These are phyloP conservation scores for Dascillus cervinus DNA, from an alignment of 2,888 invertebrate genomes.

Conservation along the genomic window DNA sequence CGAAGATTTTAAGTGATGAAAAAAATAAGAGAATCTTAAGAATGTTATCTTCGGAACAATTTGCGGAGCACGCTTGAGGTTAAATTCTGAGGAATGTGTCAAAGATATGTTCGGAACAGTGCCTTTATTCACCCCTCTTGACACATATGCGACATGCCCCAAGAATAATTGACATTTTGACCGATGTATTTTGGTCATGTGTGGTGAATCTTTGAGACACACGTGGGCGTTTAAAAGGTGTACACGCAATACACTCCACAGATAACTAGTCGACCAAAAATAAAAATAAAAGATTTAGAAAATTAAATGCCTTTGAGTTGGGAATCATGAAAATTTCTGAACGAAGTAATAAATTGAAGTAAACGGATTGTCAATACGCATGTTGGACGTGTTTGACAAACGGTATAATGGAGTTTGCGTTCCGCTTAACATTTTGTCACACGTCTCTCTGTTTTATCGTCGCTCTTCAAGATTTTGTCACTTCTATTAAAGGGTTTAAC, in stretches of 20 bases:
- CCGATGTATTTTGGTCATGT: conserved; percentile 15
- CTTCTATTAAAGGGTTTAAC: conserved; percentile 8
- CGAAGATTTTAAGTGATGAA: no score
- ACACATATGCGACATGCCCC: neutral
- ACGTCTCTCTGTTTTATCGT: conserved; percentile 10
- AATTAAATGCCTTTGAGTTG: no score
- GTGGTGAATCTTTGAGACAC: conserved; percentile 10
- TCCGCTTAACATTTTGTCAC: conserved; percentile 12
- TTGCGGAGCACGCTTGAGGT: conserved; percentile 13
- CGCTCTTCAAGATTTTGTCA: conserved; percentile 11
- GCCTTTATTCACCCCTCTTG: neutral
- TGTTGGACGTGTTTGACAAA: conserved; percentile 11
- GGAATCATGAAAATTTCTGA: no score
- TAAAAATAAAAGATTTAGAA: no score
- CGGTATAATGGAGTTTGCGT: conserved; percentile 12
- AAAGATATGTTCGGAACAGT: conserved; percentile 4
- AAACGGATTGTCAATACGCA: no score
- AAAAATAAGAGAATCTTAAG: no score
- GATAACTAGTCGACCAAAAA: no score
- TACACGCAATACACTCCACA: no score
- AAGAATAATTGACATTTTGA: conserved; percentile 17
- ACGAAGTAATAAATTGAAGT: no score
- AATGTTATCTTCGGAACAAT: conserved; percentile 15
- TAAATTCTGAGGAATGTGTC: conserved; percentile 9
- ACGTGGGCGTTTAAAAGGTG: no score